Conservation (phyloP, 2,797 vertebrate species). For the Pangasius macronema region DNA sequence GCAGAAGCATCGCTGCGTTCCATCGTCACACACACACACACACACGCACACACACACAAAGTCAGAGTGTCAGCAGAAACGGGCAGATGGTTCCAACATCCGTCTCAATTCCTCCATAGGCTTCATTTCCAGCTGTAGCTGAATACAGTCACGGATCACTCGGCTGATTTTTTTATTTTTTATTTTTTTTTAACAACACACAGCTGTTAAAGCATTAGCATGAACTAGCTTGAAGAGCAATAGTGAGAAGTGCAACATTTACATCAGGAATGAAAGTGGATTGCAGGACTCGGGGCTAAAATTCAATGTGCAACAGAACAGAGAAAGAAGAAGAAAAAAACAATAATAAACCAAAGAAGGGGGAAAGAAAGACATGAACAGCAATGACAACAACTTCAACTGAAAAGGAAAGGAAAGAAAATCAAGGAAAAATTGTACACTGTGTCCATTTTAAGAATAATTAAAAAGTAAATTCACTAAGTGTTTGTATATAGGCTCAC, state of each 20-base stretch:
- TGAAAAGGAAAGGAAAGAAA: background rate
- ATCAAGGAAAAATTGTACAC: background rate
- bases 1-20: background rate
- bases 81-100: conserved; percentile 47
- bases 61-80: conserved; percentile 31
- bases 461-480: background rate
- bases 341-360: background rate
- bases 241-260: background rate
- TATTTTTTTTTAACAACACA: conserved; percentile 21
- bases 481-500: background rate
- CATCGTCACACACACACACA: conserved; percentile 8
- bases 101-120: conserved; percentile 20
- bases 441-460: background rate
- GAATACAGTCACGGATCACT: conserved; percentile 31
- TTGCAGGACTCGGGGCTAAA: background rate
- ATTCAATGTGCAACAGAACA: background rate
- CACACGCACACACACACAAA: conserved; percentile 7
- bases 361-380: background rate
- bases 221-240: conserved; percentile 15
- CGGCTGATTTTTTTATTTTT: conserved; percentile 9
- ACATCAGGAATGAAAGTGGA: background rate
- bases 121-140: conserved; percentile 25
- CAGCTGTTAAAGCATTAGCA: conserved; percentile 30
- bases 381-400: background rate
- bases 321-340: background rate